Conservation (phyloP, 2,797 vertebrate species). For the Sebastes vulpes region DNA sequence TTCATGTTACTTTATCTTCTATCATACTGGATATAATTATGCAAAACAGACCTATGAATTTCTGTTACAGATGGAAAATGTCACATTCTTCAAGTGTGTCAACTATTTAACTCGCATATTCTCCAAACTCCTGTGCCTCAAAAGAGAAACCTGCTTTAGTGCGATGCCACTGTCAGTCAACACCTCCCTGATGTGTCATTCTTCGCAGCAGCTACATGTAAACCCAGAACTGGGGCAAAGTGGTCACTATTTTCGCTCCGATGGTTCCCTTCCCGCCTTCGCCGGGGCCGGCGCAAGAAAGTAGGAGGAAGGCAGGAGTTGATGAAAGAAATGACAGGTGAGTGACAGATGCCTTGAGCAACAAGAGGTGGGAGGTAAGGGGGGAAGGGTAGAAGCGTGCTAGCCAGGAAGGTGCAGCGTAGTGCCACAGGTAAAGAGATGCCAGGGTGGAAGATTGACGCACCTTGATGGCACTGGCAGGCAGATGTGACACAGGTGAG, state of each 20-base stretch:
- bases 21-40: neutral
- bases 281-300: conserved; percentile 1
- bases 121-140: neutral
- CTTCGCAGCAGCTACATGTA: conserved; percentile 10
- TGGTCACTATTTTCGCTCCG: conserved; percentile 69
- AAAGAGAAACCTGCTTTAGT: conserved; percentile 23
- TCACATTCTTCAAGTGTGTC: neutral
- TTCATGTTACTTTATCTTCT: neutral
- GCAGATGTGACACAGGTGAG: conserved; percentile 84
- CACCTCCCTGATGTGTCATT: conserved; percentile 53
- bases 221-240: conserved; percentile 69
- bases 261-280: conserved; percentile 64
- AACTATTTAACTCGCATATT: neutral
- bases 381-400: conserved; percentile 20
- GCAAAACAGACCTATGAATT: neutral
- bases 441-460: conserved; percentile 73
- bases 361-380: conserved; percentile 26
- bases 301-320: conserved; percentile 47
- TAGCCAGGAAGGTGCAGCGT: conserved; percentile 47
- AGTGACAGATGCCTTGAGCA: conserved; percentile 84
- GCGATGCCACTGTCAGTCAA: conserved; percentile 54
- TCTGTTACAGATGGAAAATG: neutral
- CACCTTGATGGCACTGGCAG: conserved; percentile 81
- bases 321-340: conserved; percentile 84
- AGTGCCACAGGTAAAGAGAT: conserved; percentile 81